Evolutionary conservation across 2,888 invertebrate genomes (phyloP).

Genomic region (Platycheirus rosarum): DNA sequence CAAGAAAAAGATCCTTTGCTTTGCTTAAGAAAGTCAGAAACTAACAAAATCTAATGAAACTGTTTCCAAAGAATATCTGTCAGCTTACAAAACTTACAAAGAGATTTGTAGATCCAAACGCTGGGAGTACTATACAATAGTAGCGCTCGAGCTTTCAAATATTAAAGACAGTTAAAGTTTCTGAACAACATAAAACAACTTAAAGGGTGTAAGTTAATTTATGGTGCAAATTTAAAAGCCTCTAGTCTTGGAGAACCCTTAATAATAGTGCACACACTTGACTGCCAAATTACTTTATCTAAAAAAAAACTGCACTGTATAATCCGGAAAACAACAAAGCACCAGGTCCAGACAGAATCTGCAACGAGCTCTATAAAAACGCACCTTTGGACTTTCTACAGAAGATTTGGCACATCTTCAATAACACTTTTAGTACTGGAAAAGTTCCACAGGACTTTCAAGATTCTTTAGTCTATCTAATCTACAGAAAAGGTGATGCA

Average conservation of each 20-base stretch:
- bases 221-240: not conserved
- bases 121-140: not conserved
- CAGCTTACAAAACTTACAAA: not conserved
- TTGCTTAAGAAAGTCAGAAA: not conserved
- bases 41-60: not conserved
- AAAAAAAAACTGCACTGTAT: not conserved
- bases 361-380: not conserved
- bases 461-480: not conserved
- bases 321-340: not conserved
- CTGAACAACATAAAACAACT: not conserved
- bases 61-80: not conserved
- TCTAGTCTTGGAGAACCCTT: not conserved
- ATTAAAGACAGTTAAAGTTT: not conserved
- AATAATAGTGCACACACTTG: not conserved
- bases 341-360: not conserved
- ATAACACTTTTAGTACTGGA: not conserved
- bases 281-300: not conserved
- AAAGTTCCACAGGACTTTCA: not conserved
- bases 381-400: not conserved
- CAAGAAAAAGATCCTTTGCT: not conserved
- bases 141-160: not conserved
- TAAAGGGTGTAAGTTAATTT: not conserved
- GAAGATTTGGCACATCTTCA: not conserved
- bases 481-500: too few relatives aligned
- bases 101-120: not conserved